phyloP scores from a whole-genome alignment of 2,797 vertebrate species.

The Columba guinea region DNA sequence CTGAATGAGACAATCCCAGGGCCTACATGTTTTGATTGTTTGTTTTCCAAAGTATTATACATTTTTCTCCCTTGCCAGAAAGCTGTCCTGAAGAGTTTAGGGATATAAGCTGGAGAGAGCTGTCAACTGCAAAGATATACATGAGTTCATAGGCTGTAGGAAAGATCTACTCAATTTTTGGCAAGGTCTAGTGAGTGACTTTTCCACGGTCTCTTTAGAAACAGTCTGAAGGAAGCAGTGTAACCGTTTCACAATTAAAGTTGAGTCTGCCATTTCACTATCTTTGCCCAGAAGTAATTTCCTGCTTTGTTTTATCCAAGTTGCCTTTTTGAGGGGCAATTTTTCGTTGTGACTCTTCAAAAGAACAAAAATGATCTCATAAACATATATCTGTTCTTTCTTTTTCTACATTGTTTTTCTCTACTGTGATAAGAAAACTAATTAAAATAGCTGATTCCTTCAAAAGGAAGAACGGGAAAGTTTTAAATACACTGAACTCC shows the following conservation, averaged over 20 bases:
- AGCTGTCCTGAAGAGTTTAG: background rate
- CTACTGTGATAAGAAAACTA: background rate
- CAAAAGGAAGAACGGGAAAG: background rate
- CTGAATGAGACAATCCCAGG: background rate
- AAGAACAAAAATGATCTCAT: background rate
- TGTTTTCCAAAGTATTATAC: too few relatives aligned
- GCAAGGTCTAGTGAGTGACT: background rate
- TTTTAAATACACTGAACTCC: background rate
- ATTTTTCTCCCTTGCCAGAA: background rate
- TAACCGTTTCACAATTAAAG: background rate
- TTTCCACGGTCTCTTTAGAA: background rate
- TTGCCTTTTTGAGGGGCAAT: background rate
- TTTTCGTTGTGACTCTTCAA: background rate
- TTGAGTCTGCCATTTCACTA: background rate
- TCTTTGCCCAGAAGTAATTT: background rate
- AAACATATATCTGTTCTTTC: background rate
- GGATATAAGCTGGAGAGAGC: background rate
- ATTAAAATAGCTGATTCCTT: background rate
- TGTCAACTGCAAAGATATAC: background rate
- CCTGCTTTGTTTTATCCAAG: background rate
- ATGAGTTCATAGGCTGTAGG: background rate
- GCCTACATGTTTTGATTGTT: fast-evolving
- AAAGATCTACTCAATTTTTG: background rate
- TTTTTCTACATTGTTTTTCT: background rate
- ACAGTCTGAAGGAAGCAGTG: fast-evolving